Percentiles rank a stretch among this genome's conserved stretches.
phyloP scores from a whole-genome alignment of 2,888 invertebrate species.

The Scrobipalpa atriplicella region DNA sequence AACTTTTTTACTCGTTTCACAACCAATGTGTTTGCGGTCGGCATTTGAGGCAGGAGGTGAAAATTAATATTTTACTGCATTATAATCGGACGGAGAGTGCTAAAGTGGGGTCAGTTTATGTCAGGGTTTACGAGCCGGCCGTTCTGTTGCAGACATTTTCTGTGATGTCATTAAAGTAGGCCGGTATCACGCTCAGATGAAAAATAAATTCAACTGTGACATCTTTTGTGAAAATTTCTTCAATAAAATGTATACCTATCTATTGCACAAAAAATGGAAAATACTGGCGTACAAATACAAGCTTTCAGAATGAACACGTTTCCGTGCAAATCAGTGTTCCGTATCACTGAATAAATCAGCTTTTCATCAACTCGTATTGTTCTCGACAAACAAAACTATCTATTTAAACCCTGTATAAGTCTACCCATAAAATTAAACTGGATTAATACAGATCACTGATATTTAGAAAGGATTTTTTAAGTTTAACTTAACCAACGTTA shows the following conservation, averaged over 20 bases:
- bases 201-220: too few species aligned
- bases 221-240: too few species aligned
- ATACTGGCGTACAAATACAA: neutral
- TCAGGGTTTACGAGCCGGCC: constrained; percentile 26
- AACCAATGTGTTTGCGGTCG: neutral
- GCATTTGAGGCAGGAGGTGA: constrained; percentile 14
- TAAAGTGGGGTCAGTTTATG: constrained; percentile 25
- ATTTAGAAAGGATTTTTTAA: too few species aligned
- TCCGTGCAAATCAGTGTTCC: neutral
- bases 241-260: too few species aligned
- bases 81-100: constrained; percentile 25
- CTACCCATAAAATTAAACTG: too few species aligned
- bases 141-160: constrained; percentile 22
- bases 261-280: neutral
- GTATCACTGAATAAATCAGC: constrained; percentile 1
- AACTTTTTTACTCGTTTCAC: neutral
- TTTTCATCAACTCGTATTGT: constrained; percentile 11
- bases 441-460: too few species aligned
- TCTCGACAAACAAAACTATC: constrained; percentile 9
- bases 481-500: too few species aligned
- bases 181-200: neutral
- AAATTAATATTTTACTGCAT: constrained; percentile 29
- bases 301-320: neutral
- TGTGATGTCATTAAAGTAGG: constrained; percentile 13
- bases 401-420: neutral